Evolutionary conservation across 2,888 invertebrate genomes (phyloP).

Genomic region (Liodrosophila aerea): DNA sequence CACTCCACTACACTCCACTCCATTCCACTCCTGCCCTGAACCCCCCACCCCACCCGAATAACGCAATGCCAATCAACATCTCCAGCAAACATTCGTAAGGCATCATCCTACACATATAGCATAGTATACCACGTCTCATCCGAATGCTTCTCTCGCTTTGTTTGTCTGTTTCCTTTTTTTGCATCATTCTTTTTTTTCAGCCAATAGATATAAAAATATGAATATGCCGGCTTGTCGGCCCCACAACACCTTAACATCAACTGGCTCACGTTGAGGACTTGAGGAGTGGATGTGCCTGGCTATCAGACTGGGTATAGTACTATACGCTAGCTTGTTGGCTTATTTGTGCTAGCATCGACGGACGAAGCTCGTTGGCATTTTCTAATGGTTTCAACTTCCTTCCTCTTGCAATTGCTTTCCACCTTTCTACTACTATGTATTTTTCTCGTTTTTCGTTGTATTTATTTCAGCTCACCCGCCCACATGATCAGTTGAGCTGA

Average conservation of each 20-base stretch:
- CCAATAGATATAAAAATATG: conserved; percentile 53
- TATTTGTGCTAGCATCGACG: conserved; percentile 18
- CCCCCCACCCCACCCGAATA: conserved; percentile 7
- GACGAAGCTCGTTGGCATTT: conserved; percentile 46
- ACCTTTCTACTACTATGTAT: conserved; percentile 2
- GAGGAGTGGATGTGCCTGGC: too few relatives aligned
- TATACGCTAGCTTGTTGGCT: conserved; percentile 29
- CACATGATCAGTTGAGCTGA: conserved; percentile 2
- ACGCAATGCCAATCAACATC: conserved; percentile 72
- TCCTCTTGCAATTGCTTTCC: conserved; percentile 63
- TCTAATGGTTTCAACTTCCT: conserved; percentile 78
- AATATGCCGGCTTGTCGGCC: conserved; percentile 42
- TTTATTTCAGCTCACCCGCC: not conserved
- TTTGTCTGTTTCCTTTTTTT: conserved; percentile 11
- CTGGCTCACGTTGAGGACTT: conserved; percentile 20
- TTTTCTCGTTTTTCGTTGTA: conserved; percentile 3
- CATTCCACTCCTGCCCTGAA: not conserved
- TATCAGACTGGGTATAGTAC: too few relatives aligned
- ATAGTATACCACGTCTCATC: conserved; percentile 23
- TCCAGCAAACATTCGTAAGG: conserved; percentile 76
- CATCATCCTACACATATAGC: conserved; percentile 48
- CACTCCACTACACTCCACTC: not conserved
- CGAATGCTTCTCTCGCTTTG: conserved; percentile 40
- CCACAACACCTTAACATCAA: conserved; percentile 56
- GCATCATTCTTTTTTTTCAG: conserved; percentile 26